Conservation (phyloP, 1,140 invertebrate species). For the Cylas formicarius region DNA sequence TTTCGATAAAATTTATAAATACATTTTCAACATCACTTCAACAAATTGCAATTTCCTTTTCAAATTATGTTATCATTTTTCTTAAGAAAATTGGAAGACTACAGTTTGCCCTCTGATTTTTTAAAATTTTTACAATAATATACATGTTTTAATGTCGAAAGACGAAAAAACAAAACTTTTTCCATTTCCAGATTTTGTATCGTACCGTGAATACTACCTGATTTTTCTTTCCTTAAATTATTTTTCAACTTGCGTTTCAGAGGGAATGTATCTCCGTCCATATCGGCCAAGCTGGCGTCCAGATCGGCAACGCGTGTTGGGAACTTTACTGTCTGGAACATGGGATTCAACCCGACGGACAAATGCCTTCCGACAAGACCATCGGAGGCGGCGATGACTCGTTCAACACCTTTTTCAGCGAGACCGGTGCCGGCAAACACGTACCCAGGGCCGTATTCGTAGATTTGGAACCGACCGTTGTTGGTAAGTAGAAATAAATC, state of each 20-base stretch:
- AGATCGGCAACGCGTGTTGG: constrained; percentile 82
- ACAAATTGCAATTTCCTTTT: too few species aligned
- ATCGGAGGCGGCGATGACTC: constrained; percentile 63
- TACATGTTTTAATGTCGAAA: too few species aligned
- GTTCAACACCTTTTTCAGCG: constrained; percentile 79
- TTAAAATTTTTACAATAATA: too few species aligned
- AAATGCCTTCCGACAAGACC: constrained; percentile 70
- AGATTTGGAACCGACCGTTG: constrained; percentile 67
- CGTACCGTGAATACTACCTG: too few species aligned
- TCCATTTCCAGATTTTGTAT: too few species aligned
- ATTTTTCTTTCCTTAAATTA: too few species aligned
- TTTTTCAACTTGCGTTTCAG: constrained; percentile 41
- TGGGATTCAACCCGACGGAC: constrained; percentile 82
- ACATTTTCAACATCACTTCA: too few species aligned
- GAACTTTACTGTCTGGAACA: constrained; percentile 87
- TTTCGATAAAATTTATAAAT: too few species aligned
- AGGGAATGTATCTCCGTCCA: constrained; percentile 83
- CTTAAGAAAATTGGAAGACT: too few species aligned
- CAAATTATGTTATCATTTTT: too few species aligned
- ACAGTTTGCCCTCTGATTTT: too few species aligned
- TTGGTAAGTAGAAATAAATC: constrained; percentile 47
- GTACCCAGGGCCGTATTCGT: constrained; percentile 62
- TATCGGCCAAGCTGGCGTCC: constrained; percentile 82
- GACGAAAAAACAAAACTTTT: too few species aligned
- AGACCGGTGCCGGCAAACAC: constrained; percentile 67